Evolutionary conservation across 1,140 invertebrate species (phyloP).

Genomic region (Octopus bimaculoides): DNA sequence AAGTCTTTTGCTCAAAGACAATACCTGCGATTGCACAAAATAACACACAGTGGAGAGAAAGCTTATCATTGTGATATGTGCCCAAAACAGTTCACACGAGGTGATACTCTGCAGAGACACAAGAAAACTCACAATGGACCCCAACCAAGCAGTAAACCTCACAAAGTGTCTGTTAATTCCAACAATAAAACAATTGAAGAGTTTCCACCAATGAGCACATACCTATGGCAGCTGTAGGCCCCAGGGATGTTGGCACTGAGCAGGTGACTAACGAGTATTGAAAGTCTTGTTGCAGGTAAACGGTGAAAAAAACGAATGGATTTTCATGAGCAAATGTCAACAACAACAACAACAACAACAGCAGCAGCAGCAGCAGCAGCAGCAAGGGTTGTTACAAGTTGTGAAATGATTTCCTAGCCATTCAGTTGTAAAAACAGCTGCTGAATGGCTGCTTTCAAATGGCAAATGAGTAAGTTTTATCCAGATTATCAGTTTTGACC

Average conservation of each 20-base stretch:
- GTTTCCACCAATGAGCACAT: not conserved
- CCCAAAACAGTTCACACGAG: constrained; percentile 63
- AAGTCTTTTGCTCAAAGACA: constrained; percentile 87
- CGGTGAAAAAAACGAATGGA: no score
- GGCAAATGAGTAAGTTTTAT: no score
- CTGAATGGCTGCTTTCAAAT: no score
- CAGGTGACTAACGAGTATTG: not conserved
- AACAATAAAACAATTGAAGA: constrained; percentile 1
- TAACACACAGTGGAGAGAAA: constrained; percentile 10
- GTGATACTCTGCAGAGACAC: constrained; percentile 75
- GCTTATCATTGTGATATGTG: constrained; percentile 9
- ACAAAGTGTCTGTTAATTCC: not conserved
- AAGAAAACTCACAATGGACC: not conserved
- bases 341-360: no score
- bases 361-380: no score
- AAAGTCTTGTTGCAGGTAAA: no score
- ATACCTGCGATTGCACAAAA: constrained; percentile 82
- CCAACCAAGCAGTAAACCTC: not conserved
- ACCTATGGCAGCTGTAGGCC: not conserved
- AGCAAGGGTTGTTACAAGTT: no score
- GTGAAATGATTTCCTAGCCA: no score
- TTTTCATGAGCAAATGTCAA: no score
- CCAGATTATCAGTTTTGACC: no score
- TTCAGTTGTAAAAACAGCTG: no score
- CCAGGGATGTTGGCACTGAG: not conserved